Base-by-base conservation (phyloP, 2,888 invertebrate genomes). In the Cataglyphis cursor region DNA sequence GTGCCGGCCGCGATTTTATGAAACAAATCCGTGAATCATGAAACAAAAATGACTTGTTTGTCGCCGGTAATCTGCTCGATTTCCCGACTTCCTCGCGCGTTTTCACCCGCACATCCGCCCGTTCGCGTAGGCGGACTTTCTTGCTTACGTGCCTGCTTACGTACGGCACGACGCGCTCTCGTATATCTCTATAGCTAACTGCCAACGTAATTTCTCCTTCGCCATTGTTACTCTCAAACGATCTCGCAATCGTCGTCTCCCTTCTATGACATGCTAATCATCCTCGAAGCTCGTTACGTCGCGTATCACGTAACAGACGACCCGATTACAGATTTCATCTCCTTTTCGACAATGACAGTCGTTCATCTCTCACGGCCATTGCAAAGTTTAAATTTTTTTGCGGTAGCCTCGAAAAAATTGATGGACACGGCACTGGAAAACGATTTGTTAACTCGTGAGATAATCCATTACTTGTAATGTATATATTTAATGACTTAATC, bases 261-360 rank as follows among this genome's bases (percentile, higher is more conserved):
- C 89, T 89, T 90, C 89, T 85, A 87, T 89, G 88, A 92, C 91
- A 90, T 91, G 90, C 89, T 90, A 91, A 91, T 91, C 91, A 90
- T 91, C 91, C 89, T 83, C 87, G 88, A 83, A 83, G 90, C 91
- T 88, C 83, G 90, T 89, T 89, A 88, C 88, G 88, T 88, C 86
- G 87, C 83, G 84, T 1, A 21, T 85, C 85, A 76, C 86, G 89
- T 84, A 86, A 89, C 87, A 73, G 74, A 78, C 90, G 92, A 92
- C 90, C 91, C 90, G 90, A 92, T 92, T 90, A 88, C 87, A 73
- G 89, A 90, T 91, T 91, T 90, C 87, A 85, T 87, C 72, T 85
- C 72, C 82, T 83, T 81, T 66, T 38, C 70, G 41, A 61, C 61
- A 44, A 35, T 24, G 66, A 59, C 61, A 21, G 54, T n/a, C 35